Percentiles rank a stretch among this genome's conserved stretches.
Conservation (phyloP, 1,140 invertebrate genomes). For the Antheraea pernyi region DNA sequence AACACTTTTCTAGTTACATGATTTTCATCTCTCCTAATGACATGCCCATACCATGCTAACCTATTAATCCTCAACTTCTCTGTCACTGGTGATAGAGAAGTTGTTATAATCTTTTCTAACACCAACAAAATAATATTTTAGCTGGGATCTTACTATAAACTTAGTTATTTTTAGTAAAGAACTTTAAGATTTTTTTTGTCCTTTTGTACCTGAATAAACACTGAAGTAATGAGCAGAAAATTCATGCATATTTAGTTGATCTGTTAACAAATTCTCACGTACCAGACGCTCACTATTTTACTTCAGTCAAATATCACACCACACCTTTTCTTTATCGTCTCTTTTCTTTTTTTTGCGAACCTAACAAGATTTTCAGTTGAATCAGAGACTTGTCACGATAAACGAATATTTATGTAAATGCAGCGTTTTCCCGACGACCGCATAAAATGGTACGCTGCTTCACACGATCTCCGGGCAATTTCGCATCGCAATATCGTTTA, state of each 20-base stretch:
- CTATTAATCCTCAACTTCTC: too few species aligned
- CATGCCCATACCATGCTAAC: too few species aligned
- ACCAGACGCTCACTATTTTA: conserved; percentile 2
- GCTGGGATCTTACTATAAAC: too few species aligned
- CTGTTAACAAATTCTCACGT: neutral
- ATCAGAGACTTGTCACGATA: conserved; percentile 41
- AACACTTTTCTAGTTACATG: too few species aligned
- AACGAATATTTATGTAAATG: conserved; percentile 49
- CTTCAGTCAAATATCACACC: conserved; percentile 17
- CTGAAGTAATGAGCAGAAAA: neutral
- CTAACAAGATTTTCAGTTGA: conserved; percentile 36
- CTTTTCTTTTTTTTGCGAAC: conserved; percentile 22
- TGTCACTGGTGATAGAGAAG: too few species aligned
- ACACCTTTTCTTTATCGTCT: conserved; percentile 28
- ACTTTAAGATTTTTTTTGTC: too few species aligned
- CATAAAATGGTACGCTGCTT: conserved; percentile 34
- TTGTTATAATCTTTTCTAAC: too few species aligned
- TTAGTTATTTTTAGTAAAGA: too few species aligned
- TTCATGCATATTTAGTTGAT: neutral
- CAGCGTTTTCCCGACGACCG: conserved; percentile 26
- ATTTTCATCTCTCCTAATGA: too few species aligned
- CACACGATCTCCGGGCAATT: conserved; percentile 27
- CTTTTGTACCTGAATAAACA: neutral
- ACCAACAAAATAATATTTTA: too few species aligned
- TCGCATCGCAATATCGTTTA: conserved; percentile 30